Conservation (phyloP, 2,797 vertebrate genomes). For the Microtus californicus region DNA sequence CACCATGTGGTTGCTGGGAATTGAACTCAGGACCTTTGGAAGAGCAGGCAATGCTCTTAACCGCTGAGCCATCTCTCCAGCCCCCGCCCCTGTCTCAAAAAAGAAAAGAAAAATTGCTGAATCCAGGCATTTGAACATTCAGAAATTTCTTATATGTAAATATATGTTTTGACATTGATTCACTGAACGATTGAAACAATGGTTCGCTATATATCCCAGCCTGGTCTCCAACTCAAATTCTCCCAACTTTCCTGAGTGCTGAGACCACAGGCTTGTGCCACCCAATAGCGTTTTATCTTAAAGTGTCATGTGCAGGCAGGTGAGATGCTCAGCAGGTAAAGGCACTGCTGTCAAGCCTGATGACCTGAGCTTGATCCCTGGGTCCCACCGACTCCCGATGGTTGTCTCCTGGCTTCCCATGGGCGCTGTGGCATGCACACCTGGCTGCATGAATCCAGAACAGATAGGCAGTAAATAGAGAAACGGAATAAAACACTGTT, state of each 20-base stretch:
- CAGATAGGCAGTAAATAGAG: too few relatives aligned
- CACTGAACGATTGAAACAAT: neutral
- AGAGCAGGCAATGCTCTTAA: too few relatives aligned
- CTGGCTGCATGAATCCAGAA: neutral
- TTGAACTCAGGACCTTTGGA: too few relatives aligned
- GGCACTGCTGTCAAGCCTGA: neutral
- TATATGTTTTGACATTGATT: neutral
- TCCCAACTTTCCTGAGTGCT: neutral
- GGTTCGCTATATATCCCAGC: neutral
- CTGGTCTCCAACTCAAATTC: neutral
- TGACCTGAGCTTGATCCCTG: neutral
- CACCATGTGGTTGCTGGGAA: too few relatives aligned
- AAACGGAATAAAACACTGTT: neutral
- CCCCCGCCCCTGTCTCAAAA: neutral
- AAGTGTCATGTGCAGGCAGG: neutral
- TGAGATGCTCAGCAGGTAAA: neutral
- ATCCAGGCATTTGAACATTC: neutral
- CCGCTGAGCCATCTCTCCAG: too few relatives aligned
- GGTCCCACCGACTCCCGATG: neutral
- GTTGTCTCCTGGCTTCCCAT: neutral
- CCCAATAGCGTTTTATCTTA: neutral
- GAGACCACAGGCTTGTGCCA: neutral
- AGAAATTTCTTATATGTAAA: neutral
- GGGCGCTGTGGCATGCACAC: neutral
- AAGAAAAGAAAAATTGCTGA: neutral